phyloP scores from a whole-genome alignment of 2,797 vertebrate genomes.

The Allobates femoralis region DNA sequence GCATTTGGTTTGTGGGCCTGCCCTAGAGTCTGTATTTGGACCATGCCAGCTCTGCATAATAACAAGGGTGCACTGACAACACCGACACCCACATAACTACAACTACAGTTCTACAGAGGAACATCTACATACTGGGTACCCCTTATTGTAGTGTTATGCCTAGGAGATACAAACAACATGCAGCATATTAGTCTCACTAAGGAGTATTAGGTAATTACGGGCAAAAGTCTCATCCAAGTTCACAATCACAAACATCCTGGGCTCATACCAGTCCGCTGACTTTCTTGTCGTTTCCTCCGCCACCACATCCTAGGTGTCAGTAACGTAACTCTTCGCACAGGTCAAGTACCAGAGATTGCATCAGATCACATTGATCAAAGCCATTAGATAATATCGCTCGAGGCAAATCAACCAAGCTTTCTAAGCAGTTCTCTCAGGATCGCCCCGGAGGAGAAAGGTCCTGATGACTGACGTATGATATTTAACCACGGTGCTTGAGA shows the following conservation, averaged over 20 bases:
- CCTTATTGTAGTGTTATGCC: background rate
- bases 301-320: conserved; percentile 39
- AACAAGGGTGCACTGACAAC: too few relatives aligned
- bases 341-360: conserved; percentile 20
- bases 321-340: background rate
- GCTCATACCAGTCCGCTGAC: conserved; percentile 54
- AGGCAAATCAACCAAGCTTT: accelerated
- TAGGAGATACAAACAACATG: background rate
- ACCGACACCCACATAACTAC: too few relatives aligned
- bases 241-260: background rate
- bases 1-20: too few relatives aligned
- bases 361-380: conserved; percentile 19
- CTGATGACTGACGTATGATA: background rate
- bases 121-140: too few relatives aligned
- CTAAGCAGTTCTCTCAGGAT: background rate
- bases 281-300: conserved; percentile 34
- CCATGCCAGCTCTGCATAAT: too few relatives aligned
- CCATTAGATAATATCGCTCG: background rate
- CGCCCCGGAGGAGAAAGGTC: background rate
- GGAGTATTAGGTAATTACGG: background rate
- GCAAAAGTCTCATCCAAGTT: background rate
- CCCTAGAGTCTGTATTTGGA: too few relatives aligned
- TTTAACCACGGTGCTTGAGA: conserved; percentile 41
- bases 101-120: too few relatives aligned
- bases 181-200: background rate